Evolutionary conservation across 1,140 invertebrate species (phyloP), one percentile per base, ranked within the genome.

Genomic region (Catajapyx aquilonaris): DNA sequence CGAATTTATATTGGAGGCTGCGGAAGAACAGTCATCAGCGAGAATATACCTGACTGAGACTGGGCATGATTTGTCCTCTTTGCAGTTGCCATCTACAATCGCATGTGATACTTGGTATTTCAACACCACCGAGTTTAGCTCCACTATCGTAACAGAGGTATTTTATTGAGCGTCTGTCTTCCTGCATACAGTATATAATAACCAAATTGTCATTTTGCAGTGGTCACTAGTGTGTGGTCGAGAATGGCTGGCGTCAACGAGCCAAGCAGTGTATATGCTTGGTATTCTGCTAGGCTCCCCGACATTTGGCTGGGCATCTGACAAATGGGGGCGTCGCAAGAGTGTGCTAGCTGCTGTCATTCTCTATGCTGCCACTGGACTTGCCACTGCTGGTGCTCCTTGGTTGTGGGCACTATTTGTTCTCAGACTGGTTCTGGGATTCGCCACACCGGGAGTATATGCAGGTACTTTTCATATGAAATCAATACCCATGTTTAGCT

Each of bases 201-300:
- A n/a, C n/a, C n/a, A n/a, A n/a, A n/a, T n/a, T n/a, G n/a, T n/a
- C n/a, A n/a, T n/a, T 37, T 20, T 39, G 15, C 34, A 48, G 46
- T 48, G 30, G 20, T 20, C 46, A 23, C 35, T 48, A 2, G 44
- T 44, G 7, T 48, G 46, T 25, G 41, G 36, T 2, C 18, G 37
- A n/a, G 33, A 39, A n/a, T 35, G 10, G 17, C 39, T 20, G 38
- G 44, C 46, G 13, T 42, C 44, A 5, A 33, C 37, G 1, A 42
- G 46, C 11, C 46, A 48, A 28, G 42, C 42, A 1, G 44, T 43
- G 37, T 48, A 46, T 35, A 48, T 48, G 46, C n/a, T 48, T 31
- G 46, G 46, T n/a, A 46, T 46, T 31, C 30, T 48, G 4, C 25
- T 38, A 17, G 44, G 46, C 1, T 39, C 35, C 22, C 44, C 44